phyloP scores from a whole-genome alignment of 2,797 vertebrate genomes.

The Pseudotriccus pelzelni region DNA sequence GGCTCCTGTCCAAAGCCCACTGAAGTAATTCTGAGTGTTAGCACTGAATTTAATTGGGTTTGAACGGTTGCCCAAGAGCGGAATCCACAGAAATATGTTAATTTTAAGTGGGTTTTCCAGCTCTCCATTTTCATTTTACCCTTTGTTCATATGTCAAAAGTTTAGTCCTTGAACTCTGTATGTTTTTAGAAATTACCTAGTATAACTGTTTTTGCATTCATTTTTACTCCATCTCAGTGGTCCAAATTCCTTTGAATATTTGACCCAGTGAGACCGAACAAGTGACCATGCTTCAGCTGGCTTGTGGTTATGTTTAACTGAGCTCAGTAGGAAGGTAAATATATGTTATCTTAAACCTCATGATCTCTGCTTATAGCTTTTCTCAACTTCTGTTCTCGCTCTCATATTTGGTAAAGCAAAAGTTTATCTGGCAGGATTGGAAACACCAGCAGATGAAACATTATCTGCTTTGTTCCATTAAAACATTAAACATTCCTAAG shows the following conservation, averaged over 20 bases:
- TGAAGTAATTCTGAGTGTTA: slow-evolving; percentile 15
- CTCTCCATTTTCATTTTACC: background rate
- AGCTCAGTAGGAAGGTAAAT: background rate
- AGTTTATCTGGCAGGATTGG: background rate
- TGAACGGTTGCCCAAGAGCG: background rate
- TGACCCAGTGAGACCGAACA: background rate
- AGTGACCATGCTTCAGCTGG: background rate
- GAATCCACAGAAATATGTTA: background rate
- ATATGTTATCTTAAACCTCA: background rate
- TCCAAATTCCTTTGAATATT: background rate
- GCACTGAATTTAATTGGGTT: slow-evolving; percentile 6
- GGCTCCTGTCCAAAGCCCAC: background rate
- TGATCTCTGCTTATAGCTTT: background rate
- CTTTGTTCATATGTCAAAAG: background rate
- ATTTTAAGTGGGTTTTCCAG: background rate
- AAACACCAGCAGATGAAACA: background rate
- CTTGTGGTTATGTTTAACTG: background rate
- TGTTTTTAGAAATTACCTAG: background rate
- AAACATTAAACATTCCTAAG: background rate
- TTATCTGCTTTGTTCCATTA: background rate
- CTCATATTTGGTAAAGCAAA: background rate
- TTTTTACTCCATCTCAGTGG: background rate
- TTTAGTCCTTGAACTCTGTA: background rate
- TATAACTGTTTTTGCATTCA: background rate
- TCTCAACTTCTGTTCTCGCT: background rate